Evolutionary conservation across 1,140 invertebrate species (phyloP).

Genomic region (Drosophila nigrodunni): DNA sequence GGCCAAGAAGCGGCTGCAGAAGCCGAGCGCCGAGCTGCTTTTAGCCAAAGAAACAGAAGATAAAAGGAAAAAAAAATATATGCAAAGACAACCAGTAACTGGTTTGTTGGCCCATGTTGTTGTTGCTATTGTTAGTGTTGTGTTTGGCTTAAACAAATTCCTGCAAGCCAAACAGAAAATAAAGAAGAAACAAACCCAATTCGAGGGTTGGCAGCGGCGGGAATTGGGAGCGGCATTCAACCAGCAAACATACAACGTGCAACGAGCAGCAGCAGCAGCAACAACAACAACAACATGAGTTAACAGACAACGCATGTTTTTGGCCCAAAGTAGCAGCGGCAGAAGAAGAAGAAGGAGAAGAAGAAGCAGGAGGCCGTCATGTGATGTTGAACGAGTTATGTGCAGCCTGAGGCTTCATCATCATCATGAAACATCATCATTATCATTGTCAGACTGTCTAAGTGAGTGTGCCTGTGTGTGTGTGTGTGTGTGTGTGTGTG

Average conservation of each 20-base stretch:
- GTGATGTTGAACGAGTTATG: slow-evolving; percentile 46
- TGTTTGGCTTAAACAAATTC: slow-evolving; percentile 71
- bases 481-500: slow-evolving; percentile 10
- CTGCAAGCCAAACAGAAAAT: slow-evolving; percentile 41
- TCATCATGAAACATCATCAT: slow-evolving; percentile 33
- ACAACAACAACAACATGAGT: slow-evolving; percentile 7
- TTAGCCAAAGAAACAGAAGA: background rate
- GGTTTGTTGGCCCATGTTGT: slow-evolving; percentile 7
- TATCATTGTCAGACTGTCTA: background rate
- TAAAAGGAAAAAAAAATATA: slow-evolving; percentile 17
- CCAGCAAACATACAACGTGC: slow-evolving; percentile 21
- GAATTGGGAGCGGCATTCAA: slow-evolving; percentile 13
- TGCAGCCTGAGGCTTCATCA: slow-evolving; percentile 32
- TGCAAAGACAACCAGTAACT: slow-evolving; percentile 69
- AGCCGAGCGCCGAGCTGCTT: slow-evolving; percentile 29
- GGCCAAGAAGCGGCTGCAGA: background rate
- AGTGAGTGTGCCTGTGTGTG: slow-evolving; percentile 1
- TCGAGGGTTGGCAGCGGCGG: slow-evolving; percentile 8
- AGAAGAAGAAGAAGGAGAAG: slow-evolving; percentile 10
- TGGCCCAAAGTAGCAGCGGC: slow-evolving; percentile 36
- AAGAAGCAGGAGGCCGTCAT: slow-evolving; percentile 8
- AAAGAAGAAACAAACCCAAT: slow-evolving; percentile 16
- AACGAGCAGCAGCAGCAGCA: slow-evolving; percentile 23
- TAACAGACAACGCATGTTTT: slow-evolving; percentile 52
- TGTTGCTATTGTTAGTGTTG: slow-evolving; percentile 28